Base-by-base conservation (phyloP, 2,797 vertebrate genomes). In the Halcyon leucocephala region DNA sequence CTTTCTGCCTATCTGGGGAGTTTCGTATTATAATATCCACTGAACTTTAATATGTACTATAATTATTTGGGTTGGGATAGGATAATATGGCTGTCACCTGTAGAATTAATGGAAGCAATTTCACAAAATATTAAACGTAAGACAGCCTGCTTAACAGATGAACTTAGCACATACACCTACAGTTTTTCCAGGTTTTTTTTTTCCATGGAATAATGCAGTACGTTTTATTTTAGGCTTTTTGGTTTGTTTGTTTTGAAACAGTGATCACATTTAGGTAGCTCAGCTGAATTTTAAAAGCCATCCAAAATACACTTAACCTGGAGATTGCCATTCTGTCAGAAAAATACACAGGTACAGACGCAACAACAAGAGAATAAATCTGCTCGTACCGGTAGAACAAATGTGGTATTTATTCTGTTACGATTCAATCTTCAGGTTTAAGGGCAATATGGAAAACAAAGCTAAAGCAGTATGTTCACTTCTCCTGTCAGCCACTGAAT, bases 71-170 rank as follows among this genome's bases (percentile, higher is more conserved):
- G 98, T 97, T 98, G 98, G 98, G 96, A 98, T 99, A 96, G 98
- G 92, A 93, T 99, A 98, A 99, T 99, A 99, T 96, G 98, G 98
- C 98, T 99, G 98, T 98, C 99, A 98, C 98, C 97, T 95, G 97
- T 96, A 97, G 98, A 99, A 99, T 99, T 98, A 99, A 99, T 98
- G 98, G 98, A 98, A 98, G 98, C 98, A 99, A 99, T 99, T 99
- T 99, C 97, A 98, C 98, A 98, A 99, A 99, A 99, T 99, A 99
- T 99, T 98, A 99, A 99, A 98, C 98, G 98, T 86, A 97, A 98
- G 97, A 98, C 97, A 98, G 97, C 86, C 94, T 49, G 26, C 89
- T 96, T 95, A 97, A 96, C 80, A 90, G 94, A 95, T 86, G 67
- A 94, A 92, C 90, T 82, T 72, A 72, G 46, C 39, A 62, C 42